phyloP scores from a whole-genome alignment of 2,113 vertebrate genomes.

The Lasiurus cinereus region DNA sequence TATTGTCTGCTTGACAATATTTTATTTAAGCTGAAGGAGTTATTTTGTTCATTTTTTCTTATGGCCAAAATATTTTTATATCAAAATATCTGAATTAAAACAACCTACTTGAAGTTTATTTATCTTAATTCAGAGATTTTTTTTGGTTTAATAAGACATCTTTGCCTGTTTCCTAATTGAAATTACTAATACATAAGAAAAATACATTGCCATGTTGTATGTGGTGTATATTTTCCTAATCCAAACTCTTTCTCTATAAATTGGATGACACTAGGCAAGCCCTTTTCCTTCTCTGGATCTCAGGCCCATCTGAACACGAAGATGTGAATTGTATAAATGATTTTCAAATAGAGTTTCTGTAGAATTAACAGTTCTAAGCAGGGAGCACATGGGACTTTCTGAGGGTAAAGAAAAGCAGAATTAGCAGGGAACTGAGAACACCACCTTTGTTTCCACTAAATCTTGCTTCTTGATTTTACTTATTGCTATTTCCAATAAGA shows the following conservation, averaged over 20 bases:
- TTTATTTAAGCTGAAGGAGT: not conserved
- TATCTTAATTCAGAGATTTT: not conserved
- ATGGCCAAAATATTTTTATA: not conserved
- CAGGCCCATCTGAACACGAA: not conserved
- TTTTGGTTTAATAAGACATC: not conserved
- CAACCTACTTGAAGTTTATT: conserved; percentile 1
- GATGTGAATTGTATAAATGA: not conserved
- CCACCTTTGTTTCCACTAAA: not conserved
- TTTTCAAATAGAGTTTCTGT: conserved; percentile 56
- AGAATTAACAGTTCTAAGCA: not conserved
- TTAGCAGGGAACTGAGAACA: not conserved
- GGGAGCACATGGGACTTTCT: not conserved
- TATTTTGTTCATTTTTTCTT: not conserved
- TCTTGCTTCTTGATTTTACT: not conserved
- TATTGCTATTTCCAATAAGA: not conserved
- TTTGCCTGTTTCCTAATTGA: not conserved
- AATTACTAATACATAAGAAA: not conserved
- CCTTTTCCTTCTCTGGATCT: not conserved
- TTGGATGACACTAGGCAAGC: not conserved
- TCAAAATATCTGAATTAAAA: conserved; percentile 21
- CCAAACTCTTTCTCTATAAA: not conserved
- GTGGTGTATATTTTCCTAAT: not conserved
- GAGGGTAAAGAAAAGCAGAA: not conserved
- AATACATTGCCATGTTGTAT: not conserved
- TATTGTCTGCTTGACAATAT: not conserved